These are phyloP conservation scores for Tetheella fluctuosa DNA, from an alignment of 2,888 invertebrate genomes.

Conservation along the genomic window DNA sequence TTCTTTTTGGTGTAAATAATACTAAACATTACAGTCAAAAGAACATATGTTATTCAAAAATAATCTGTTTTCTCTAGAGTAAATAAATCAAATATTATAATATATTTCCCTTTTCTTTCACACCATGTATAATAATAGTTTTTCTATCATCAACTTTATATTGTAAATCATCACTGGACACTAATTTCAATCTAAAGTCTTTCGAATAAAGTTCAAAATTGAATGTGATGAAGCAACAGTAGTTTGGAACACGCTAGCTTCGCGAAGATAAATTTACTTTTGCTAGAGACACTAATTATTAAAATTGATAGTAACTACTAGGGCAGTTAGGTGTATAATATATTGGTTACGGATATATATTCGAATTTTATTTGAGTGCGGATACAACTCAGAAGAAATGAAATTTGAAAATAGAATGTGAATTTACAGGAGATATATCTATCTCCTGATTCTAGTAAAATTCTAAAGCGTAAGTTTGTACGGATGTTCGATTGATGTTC, in stretches of 20 bases:
- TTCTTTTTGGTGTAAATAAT: background rate
- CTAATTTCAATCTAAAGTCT: background rate
- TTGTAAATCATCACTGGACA: background rate
- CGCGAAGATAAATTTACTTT: constrained; percentile 8
- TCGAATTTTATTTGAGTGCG: background rate
- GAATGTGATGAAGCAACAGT: background rate
- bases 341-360: background rate
- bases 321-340: background rate
- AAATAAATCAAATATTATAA: constrained; percentile 2
- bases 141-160: constrained; percentile 1
- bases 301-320: constrained; percentile 6
- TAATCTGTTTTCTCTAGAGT: background rate
- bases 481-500: too few species aligned
- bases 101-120: background rate
- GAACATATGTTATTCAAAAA: constrained; percentile 1
- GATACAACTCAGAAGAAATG: background rate
- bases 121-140: constrained; percentile 2
- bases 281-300: constrained; percentile 1
- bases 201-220: background rate
- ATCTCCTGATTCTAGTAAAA: too few species aligned
- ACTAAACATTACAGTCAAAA: background rate
- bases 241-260: constrained; percentile 5
- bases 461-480: background rate
- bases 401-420: background rate
- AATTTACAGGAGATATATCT: background rate